Evolutionary conservation across 2,113 vertebrate genomes (phyloP), one percentile per base, ranked within the genome.

Genomic region (Corythoichthys haematopterus): DNA sequence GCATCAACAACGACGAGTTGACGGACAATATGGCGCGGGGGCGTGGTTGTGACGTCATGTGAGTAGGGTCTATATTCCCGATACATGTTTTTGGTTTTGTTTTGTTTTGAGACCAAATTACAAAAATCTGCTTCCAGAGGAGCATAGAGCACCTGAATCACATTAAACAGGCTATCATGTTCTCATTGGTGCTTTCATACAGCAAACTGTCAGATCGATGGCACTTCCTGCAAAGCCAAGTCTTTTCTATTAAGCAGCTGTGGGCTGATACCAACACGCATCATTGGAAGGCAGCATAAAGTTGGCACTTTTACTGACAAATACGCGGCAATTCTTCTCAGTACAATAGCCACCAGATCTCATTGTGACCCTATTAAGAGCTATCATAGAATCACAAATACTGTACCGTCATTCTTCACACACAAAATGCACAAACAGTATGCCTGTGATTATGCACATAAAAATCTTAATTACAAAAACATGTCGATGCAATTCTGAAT

Each of bases 331-430:
- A 73, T 69, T 60, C 36, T 64, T 74, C 74, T 69, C 47, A 62
- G 62, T 37, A 4, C n/a, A 71, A 76, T 40, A 71, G 72, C 82
- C 58, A 66, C 59, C 40, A 3, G 33, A 38, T 69, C 53, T 66
- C 64, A 37, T 63, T 2, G 20, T 69, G 68, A 68, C 70, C 40
- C 61, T 28, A 46, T 61, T 46, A 51, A 64, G 46, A 59, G 56
- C 9, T 75, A 67, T 83, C 76, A 69, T 20, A 66, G 66, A 48
- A 81, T 77, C 68, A 69, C 57, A 60, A 71, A 75, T 71, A 79
- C 71, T 71, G 20, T 28, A 28, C 20, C 20, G 20, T 28, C 20
- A 28, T 28, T 28, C 20, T 28, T 28, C 20, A 28, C 20, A 28
- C 20, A 28, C 20, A 28, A 28, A 28, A 28, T 28, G 20, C 20